Base-by-base conservation (phyloP, 2,888 invertebrate species). In the Caenorhabditis angaria region DNA sequence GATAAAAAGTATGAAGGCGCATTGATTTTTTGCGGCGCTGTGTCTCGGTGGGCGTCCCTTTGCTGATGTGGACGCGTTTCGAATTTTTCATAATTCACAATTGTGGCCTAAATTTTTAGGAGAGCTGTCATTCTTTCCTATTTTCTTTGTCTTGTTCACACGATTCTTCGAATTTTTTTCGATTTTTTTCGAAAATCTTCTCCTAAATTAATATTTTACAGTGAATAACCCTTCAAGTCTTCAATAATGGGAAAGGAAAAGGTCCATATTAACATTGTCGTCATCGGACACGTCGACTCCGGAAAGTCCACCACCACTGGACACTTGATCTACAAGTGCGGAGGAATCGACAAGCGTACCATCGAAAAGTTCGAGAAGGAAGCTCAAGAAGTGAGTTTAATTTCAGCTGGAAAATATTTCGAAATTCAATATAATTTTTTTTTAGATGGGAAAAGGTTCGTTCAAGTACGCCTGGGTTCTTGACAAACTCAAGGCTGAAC, bases 381-480 rank as follows among this genome's bases (percentile, higher is more conserved):
- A 91, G 97, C 97, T 90, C 94, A 95, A 90, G 97, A 97, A 88
- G 71, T 76, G 61, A 60, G 58, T 22, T 35, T 10, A 18, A 24
- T 24, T 50, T 50, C 41, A 20, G 25, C 24, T 14, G 47, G 14
- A 25, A n/a, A 51, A 18, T 10, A 18, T 41, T 48, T 4, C 4
- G 29, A 61, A 4, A 25, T 50, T 63, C 8, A 54, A 47, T 68
- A 61, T 3, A 1, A 10, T n/a, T 5, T 14, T 3, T 32, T 56
- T 56, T 29, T 29, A 84, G 81, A 83, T 85, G 83, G 85, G 83
- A 65, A 84, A 83, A 80, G 97, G 97, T 89, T 99, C 97, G 89
- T 99, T 99, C 93, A 99, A 99, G 91, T 99, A 99, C 89, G 97
- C 97, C 88, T 99, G 97, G 97, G 99, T 99, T 85, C 92, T 99